These are phyloP conservation scores for Azorinus chamasolen DNA, from an alignment of 2,888 invertebrate genomes.

Conservation along the genomic window DNA sequence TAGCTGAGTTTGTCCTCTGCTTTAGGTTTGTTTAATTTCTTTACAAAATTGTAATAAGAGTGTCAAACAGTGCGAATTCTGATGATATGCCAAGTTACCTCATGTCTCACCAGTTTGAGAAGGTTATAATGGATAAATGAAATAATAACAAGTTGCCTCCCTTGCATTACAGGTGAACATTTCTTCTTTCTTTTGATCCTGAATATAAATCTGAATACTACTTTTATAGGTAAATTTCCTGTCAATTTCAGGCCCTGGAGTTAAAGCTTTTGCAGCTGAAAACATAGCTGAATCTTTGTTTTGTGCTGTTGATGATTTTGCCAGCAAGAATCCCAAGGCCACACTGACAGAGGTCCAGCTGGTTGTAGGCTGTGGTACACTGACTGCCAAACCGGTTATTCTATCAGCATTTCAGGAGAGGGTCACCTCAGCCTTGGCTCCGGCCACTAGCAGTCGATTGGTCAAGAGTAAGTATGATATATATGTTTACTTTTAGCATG, in stretches of 20 bases:
- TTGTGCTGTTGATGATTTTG: conserved; percentile 58
- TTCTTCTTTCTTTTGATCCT: no score
- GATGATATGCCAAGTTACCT: no score
- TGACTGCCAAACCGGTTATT: conserved; percentile 30
- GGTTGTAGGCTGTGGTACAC: conserved; percentile 43
- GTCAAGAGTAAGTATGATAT: conserved; percentile 12
- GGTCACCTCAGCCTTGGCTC: conserved; percentile 39
- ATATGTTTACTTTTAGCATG: no score
- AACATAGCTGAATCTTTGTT: conserved; percentile 57
- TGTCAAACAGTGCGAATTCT: no score
- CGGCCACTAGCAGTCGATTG: conserved; percentile 23
- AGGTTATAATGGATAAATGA: no score
- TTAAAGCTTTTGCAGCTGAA: conserved; percentile 44
- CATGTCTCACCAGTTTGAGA: no score
- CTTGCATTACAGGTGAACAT: no score
- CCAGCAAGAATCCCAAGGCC: conserved; percentile 23
- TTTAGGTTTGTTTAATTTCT: no score
- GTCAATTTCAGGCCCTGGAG: conserved; percentile 34
- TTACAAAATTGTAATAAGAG: no score
- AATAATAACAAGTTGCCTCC: no score
- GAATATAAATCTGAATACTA: no score
- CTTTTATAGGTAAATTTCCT: not conserved
- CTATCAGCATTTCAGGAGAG: conserved; percentile 56
- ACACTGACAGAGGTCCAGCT: conserved; percentile 54
- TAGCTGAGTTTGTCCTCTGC: no score